Evolutionary conservation across 1,140 invertebrate species (phyloP), one percentile per base, ranked within the genome.

Genomic region (Stegodyphus dumicola): DNA sequence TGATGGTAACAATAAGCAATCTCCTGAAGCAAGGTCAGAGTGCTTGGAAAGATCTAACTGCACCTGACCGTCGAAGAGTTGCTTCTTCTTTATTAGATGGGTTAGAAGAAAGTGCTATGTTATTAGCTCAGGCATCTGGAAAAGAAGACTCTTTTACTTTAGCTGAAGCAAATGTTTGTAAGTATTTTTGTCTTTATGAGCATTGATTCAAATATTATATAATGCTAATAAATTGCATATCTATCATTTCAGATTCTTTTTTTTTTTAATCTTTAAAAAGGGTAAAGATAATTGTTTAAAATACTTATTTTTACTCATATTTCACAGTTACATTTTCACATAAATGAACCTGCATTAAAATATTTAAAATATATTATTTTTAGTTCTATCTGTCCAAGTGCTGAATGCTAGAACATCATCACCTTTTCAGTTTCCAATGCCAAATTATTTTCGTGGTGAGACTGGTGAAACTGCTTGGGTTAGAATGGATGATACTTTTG

Each of bases 71-170:
- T 91, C 95, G 96, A 93, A 91, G 93, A 83, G 95, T 96, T 0
- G 95, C 96, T 7, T 96, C 95, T 13, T 94, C 94, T 0, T 89
- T 98, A 54, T 92, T 97, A 0, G 95, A 95, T 56, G 96, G 96
- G 0, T 90, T 98, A 4, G 97, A 99, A 90, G 95, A 97, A 89
- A 97, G 97, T 89, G 96, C 97, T 0, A 96, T 97, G 90, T 92
- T 97, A 0, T 91, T 99, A 83, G 96, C 97, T 15, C 95, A 98
- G 88, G 95, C 95, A 9, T 87, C 81, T 74, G 81, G 80, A 60
- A 93, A 94, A 84, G 95, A 97, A 90, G 95, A 95, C 88, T 96
- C 94, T 83, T 94, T 97, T 77, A 92, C 95, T 81, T 94, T 96
- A 88, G 93, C 93, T 81, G 94, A 94, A 66, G 95, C 95, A 89